Conservation (phyloP, 2,797 vertebrate species). For the Diplodus sargus region DNA sequence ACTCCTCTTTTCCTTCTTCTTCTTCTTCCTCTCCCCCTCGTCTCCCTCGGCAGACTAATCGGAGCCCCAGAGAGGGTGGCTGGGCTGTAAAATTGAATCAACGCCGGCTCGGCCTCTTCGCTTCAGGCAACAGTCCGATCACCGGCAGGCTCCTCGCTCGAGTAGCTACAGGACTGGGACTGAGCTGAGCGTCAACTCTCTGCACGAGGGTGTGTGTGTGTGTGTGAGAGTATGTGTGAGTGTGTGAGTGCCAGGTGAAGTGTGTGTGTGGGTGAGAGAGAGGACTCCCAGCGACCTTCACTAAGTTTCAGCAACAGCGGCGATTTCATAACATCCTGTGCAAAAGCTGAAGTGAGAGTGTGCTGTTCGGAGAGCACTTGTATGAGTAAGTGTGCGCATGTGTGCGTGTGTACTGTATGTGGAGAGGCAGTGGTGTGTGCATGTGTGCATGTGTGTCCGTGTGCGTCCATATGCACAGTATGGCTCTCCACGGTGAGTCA, state of each 20-base stretch:
- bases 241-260: slow-evolving; percentile 63
- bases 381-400: slow-evolving; percentile 67
- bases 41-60: slow-evolving; percentile 43
- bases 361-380: slow-evolving; percentile 74
- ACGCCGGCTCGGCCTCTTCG: slow-evolving; percentile 61
- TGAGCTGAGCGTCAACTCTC: slow-evolving; percentile 70
- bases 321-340: slow-evolving; percentile 86
- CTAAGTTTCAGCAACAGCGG: slow-evolving; percentile 79
- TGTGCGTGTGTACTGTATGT: slow-evolving; percentile 50
- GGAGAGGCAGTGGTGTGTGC: slow-evolving; percentile 58
- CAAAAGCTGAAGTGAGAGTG: slow-evolving; percentile 79
- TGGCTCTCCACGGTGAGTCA: slow-evolving; percentile 66
- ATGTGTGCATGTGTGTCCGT: slow-evolving; percentile 40
- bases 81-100: slow-evolving; percentile 70
- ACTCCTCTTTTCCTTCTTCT: slow-evolving; percentile 29
- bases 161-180: slow-evolving; percentile 59
- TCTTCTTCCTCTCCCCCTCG: slow-evolving; percentile 23
- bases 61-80: slow-evolving; percentile 51
- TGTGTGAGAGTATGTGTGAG: slow-evolving; percentile 23
- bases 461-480: slow-evolving; percentile 50
- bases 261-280: slow-evolving; percentile 61
- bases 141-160: slow-evolving; percentile 63
- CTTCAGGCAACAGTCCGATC: slow-evolving; percentile 68
- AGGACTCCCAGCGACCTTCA: slow-evolving; percentile 74
- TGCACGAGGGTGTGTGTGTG: slow-evolving; percentile 42